Base-by-base conservation (phyloP, 2,113 vertebrate species). In the Muntiacus muntjak region DNA sequence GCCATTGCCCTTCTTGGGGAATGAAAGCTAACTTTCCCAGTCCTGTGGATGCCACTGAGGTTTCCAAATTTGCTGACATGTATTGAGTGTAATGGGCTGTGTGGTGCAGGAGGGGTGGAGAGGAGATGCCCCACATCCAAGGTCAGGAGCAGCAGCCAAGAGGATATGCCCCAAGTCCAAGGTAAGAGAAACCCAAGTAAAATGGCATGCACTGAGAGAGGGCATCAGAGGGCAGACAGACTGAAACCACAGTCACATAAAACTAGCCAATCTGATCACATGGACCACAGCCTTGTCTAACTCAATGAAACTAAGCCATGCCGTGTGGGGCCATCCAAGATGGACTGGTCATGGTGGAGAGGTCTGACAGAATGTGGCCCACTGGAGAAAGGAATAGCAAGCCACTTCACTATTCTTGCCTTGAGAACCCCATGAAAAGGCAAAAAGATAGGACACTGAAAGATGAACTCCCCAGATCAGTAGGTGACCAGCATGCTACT, bases 31-130 rank as follows among this genome's bases (percentile, higher is more conserved):
- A 21, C n/a, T 67, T 67, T 67, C 64, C 5, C 8, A 67, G n/a
- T 2, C 64, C 33, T 67, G 64, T 36, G 64, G 30, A 67, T 4
- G 19, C 64, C 64, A 36, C 0, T 67, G 64, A 67, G n/a, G 4
- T 67, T 67, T 67, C 4, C 64, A 67, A 36, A 21, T 67, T 36
- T 67, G 33, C n/a, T 36, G 17, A 36, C 64, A 36, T 36, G 15
- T 67, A 11, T 67, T 36, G 64, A 67, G 8, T 67, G 33, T 33
- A 67, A 17, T n/a, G n/a, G 33, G 17, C n/a, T 36, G n/a, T 0
- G 0, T 0, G 0, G n/a, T 67, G 33, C 15, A 67, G 33, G 17
- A 36, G 64, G 0, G 4, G 17, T 0, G 0, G 8, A 67, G 64
- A 11, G 17, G n/a, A 67, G 9, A 19, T 67, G 10, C 17, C 9